Percentiles rank a stretch among this genome's conserved stretches.
phyloP scores from a whole-genome alignment of 2,113 vertebrate genomes.

The Xerus inauris region DNA sequence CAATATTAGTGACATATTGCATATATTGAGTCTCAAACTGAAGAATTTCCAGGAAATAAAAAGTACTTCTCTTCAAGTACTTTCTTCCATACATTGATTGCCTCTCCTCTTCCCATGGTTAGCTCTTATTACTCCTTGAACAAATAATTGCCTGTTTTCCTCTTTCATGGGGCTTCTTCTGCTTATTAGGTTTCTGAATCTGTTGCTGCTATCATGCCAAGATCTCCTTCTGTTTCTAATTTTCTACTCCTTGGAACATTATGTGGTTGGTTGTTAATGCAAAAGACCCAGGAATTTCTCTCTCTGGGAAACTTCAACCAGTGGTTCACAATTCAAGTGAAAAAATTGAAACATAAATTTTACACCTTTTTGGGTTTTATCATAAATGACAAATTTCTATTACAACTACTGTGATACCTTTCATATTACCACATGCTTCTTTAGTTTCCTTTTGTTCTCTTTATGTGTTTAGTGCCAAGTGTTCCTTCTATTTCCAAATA shows the following conservation, averaged over 20 bases:
- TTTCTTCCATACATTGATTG: not conserved
- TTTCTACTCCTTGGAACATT: not conserved
- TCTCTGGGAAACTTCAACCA: not conserved
- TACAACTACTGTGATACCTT: not conserved
- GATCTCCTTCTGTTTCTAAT: not conserved
- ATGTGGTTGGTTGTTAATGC: not conserved
- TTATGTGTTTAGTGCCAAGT: not conserved
- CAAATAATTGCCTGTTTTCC: not conserved
- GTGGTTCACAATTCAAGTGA: not conserved
- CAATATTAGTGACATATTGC: not conserved
- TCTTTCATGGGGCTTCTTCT: not conserved
- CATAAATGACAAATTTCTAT: not conserved
- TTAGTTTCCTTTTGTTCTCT: not conserved
- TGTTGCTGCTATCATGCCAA: not conserved
- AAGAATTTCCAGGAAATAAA: not conserved
- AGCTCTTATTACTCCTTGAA: not conserved
- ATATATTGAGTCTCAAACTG: not conserved
- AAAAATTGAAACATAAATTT: not conserved
- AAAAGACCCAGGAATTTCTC: not conserved
- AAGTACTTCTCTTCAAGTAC: not conserved
- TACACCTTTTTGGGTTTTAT: not conserved
- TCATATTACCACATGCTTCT: not conserved
- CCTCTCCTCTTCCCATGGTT: not conserved
- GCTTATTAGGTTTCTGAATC: not conserved
- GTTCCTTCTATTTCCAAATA: not conserved